Percentiles rank a stretch among this genome's conserved stretches.
Evolutionary conservation across 2,797 vertebrate genomes (phyloP).

Genomic region (Etheostoma nigrum): DNA sequence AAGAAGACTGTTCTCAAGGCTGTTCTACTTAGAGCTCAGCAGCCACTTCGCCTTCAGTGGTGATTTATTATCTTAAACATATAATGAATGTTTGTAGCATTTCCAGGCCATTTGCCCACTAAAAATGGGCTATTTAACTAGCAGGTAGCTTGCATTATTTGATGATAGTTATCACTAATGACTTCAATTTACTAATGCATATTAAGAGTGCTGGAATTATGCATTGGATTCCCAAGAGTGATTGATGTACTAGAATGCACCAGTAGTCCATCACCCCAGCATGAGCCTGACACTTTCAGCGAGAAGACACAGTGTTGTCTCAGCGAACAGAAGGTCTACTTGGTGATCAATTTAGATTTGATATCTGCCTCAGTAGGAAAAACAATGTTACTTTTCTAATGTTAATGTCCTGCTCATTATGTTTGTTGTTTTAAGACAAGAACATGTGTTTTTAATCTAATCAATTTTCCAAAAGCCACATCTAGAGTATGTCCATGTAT

Average conservation of each 20-base stretch:
- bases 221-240: slow-evolving; percentile 40
- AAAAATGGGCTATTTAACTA: slow-evolving; percentile 49
- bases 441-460: fast-evolving
- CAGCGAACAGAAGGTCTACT: not conserved
- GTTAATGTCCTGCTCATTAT: not conserved
- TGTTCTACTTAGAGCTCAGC: not conserved
- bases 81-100: slow-evolving; percentile 59
- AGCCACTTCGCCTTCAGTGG: slow-evolving; percentile 17
- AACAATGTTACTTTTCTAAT: not conserved
- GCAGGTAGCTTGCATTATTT: slow-evolving; percentile 46
- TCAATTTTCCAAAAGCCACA: not conserved
- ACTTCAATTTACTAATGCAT: slow-evolving; percentile 51
- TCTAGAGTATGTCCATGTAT: too few species aligned
- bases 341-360: not conserved
- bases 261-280: slow-evolving; percentile 47
- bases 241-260: slow-evolving; percentile 38
- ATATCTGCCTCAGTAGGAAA: not conserved
- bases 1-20: not conserved
- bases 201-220: slow-evolving; percentile 45
- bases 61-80: slow-evolving; percentile 56
- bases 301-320: slow-evolving; percentile 12
- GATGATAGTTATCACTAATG: slow-evolving; percentile 67
- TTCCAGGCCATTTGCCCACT: slow-evolving; percentile 49
- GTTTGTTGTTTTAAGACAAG: not conserved
- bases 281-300: slow-evolving; percentile 12